Evolutionary conservation across 1,140 invertebrate species (phyloP).

Genomic region (Ceratitis capitata): DNA sequence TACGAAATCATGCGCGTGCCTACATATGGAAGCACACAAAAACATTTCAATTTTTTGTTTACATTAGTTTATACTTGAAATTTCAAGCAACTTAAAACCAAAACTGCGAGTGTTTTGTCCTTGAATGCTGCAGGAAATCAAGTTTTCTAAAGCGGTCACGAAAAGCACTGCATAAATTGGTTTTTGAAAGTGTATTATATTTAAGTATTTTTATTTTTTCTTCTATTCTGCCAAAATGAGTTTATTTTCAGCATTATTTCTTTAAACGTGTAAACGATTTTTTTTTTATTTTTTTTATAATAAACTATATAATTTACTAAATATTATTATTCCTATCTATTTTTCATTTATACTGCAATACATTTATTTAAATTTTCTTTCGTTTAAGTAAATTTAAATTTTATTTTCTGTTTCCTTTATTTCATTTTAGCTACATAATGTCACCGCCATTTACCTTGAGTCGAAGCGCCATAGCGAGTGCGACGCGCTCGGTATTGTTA

Average conservation of each 20-base stretch:
- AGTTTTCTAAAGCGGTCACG: too few species aligned
- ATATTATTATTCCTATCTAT: neutral
- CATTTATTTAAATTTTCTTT: neutral
- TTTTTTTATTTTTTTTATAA: neutral
- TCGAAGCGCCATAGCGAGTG: neutral
- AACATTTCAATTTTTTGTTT: neutral
- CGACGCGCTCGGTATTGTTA: neutral
- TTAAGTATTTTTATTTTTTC: too few species aligned
- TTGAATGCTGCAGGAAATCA: neutral
- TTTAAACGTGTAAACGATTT: neutral
- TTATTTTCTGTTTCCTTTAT: too few species aligned
- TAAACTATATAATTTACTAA: neutral
- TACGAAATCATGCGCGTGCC: too few species aligned
- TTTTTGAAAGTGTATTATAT: too few species aligned
- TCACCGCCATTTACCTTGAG: neutral
- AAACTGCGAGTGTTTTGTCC: neutral
- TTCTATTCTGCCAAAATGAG: neutral
- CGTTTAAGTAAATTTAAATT: neutral
- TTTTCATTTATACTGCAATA: neutral
- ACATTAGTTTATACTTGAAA: neutral
- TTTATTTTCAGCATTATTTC: neutral
- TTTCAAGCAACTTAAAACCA: neutral
- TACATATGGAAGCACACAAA: neutral
- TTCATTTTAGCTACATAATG: constrained; percentile 6
- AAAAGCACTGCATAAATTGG: too few species aligned